Conservation (phyloP, 2,888 invertebrate genomes). For the Eueremaeus valkanovi region DNA sequence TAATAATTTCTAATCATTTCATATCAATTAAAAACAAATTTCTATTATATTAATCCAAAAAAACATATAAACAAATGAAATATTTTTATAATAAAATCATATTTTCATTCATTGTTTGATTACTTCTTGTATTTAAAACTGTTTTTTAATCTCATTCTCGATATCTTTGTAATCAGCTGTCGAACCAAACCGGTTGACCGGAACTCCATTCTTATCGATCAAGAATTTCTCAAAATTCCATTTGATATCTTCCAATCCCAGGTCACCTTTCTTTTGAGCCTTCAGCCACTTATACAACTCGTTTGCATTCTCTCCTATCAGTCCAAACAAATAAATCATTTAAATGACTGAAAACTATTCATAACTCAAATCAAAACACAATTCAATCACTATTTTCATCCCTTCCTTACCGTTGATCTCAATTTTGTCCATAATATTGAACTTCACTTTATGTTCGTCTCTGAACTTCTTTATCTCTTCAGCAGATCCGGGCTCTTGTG, state of each 20-base stretch:
- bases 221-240: conserved; percentile 90
- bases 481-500: conserved; percentile 52
- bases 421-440: conserved; percentile 61
- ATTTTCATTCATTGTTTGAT: no score
- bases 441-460: conserved; percentile 55
- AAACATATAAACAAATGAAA: no score
- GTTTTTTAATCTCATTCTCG: no score
- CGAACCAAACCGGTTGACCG: conserved; percentile 65
- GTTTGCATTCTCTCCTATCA: conserved; percentile 63
- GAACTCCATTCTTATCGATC: conserved; percentile 67
- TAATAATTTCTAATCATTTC: no score
- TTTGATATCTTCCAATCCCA: conserved; percentile 63
- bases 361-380: no score
- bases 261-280: conserved; percentile 58
- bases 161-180: conserved; percentile 52
- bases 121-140: no score
- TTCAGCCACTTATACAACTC: conserved; percentile 67
- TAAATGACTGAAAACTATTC: no score
- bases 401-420: conserved; percentile 74
- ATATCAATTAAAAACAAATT: no score
- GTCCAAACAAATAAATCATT: no score
- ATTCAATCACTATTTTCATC: no score
- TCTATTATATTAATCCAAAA: no score
- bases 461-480: conserved; percentile 41
- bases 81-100: no score